Evolutionary conservation across 2,113 vertebrate genomes (phyloP).

Genomic region (Lepidothrix coronata): DNA sequence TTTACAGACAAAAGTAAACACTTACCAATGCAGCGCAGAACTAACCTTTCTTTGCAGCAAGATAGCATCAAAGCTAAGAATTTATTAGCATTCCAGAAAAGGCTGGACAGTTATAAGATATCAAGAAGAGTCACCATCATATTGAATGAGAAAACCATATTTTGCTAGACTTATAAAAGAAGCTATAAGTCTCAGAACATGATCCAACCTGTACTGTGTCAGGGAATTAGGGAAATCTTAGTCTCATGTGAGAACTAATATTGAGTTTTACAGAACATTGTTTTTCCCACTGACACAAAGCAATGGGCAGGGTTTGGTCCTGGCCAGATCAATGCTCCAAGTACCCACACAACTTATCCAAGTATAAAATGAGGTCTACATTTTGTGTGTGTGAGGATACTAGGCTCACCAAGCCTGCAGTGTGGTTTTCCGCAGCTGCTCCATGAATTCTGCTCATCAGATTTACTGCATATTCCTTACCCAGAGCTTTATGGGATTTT

Average conservation of each 20-base stretch:
- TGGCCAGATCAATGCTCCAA: fast-evolving
- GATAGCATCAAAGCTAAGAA: neutral
- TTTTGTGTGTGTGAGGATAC: neutral
- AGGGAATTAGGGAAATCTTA: neutral
- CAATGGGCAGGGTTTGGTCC: neutral
- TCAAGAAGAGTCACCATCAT: neutral
- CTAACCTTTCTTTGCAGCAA: neutral
- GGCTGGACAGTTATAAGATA: neutral
- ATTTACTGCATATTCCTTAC: neutral
- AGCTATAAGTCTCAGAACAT: neutral
- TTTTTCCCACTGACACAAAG: neutral
- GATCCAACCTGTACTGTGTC: neutral
- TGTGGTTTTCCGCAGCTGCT: neutral
- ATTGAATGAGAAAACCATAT: neutral
- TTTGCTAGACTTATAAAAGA: neutral
- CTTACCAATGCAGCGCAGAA: neutral
- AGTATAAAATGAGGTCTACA: neutral
- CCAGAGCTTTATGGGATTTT: neutral
- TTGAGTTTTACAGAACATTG: neutral
- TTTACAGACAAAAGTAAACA: neutral
- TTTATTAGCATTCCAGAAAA: neutral
- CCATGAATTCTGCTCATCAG: neutral
- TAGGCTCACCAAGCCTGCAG: neutral
- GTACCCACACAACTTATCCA: neutral
- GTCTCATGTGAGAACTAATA: neutral